Base-by-base conservation (phyloP, 2,797 vertebrate genomes). In the Urosaurus nigricauda region DNA sequence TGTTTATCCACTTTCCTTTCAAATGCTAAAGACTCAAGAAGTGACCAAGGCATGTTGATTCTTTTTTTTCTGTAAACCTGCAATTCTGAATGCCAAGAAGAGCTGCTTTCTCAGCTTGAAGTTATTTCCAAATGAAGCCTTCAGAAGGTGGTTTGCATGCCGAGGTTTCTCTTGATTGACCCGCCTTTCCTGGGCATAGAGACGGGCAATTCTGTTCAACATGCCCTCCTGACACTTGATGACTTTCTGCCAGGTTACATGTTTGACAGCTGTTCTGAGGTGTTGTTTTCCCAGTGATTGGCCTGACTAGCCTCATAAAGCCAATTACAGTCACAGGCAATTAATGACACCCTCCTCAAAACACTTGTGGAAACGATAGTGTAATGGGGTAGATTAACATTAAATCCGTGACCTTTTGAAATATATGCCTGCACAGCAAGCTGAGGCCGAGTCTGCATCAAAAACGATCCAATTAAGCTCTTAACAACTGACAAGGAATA, bases 211-310 rank as follows among this genome's bases (percentile, higher is more conserved):
- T 90, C 89, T 90, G 88, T 35, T 92, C 65, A 73, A 78, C 89
- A 92, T 88, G 65, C 1, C 0, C 83, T 89, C 78, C 92, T 94
- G 96, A 91, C 87, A 90, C 94, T 93, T 2, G 53, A 90, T 91
- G 94, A 90, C 93, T 95, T 87, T 91, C 90, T 96, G 95, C 95
- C 95, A 96, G 94, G 92, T 92, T 92, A 73, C 51, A 88, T 93
- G 93, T 96, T 90, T 96, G 96, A 97, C 96, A 97, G 97, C 96
- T 97, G 96, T 95, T 96, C 92, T 94, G 94, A 91, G 92, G 85
- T 88, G 88, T 32, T 87, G 93, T 93, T 95, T 92, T 94, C 95
- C 95, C 95, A 95, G 95, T 83, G 93, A 75, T 90, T 79, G 84
- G 93, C 91, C 94, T 93, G 93, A 93, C 92, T 92, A 90, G 90